A percentile compares a stretch with the other conserved stretches of the same genome.
These are phyloP conservation scores for Zaprionus ghesquierei DNA, from an alignment of 1,140 invertebrate species.

Conservation along the genomic window DNA sequence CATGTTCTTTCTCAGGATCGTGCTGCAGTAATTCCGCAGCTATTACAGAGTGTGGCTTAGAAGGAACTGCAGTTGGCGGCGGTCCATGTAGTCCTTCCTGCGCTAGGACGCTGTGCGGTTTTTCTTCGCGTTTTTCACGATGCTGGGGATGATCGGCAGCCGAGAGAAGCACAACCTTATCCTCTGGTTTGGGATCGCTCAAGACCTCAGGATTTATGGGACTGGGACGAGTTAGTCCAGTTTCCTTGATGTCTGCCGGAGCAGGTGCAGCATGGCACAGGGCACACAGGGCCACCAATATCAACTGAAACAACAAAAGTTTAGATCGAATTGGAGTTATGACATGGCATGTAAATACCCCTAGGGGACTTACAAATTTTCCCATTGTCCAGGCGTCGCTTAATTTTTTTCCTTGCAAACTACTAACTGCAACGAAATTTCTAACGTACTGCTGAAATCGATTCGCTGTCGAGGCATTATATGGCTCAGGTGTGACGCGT, in stretches of 20 bases:
- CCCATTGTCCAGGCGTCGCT: conserved; percentile 39
- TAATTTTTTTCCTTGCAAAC: background rate
- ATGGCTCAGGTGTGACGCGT: conserved; percentile 21
- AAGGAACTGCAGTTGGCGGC: conserved; percentile 10
- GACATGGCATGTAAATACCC: background rate
- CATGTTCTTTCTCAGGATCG: background rate
- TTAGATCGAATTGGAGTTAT: background rate
- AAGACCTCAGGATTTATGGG: conserved; percentile 54
- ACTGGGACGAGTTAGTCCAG: conserved; percentile 33
- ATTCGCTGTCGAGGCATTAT: conserved; percentile 36
- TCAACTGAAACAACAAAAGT: conserved; percentile 30
- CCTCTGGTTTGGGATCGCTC: conserved; percentile 48
- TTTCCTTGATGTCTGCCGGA: conserved; percentile 10
- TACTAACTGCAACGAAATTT: conserved; percentile 1
- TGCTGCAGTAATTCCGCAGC: conserved; percentile 4
- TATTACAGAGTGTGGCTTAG: conserved; percentile 23
- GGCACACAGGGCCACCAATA: conserved; percentile 49
- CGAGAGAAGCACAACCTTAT: conserved; percentile 28
- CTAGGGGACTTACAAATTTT: conserved; percentile 48
- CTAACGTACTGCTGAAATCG: conserved; percentile 16
- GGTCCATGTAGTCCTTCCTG: conserved; percentile 1
- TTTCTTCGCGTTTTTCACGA: conserved; percentile 48
- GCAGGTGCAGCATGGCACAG: conserved; percentile 45
- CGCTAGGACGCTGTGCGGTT: conserved; percentile 17
- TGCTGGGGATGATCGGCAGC: background rate